These are phyloP conservation scores for Hyperoplus lanceolatus DNA, from an alignment of 2,797 vertebrate species.

Conservation along the genomic window DNA sequence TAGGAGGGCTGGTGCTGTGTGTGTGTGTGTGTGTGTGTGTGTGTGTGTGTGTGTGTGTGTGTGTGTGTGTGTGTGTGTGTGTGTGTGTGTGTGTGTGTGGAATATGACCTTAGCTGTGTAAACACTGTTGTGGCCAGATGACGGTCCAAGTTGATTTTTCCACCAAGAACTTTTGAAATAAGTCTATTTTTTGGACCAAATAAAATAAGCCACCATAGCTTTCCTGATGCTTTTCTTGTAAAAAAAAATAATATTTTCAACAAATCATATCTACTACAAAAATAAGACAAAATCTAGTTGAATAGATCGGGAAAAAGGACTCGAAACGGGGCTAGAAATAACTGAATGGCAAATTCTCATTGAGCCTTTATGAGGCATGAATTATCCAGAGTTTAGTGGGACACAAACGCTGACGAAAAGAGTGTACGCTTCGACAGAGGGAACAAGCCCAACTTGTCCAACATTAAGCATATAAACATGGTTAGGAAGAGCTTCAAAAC, in stretches of 20 bases:
- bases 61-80: too few species aligned
- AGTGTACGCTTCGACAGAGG: too few species aligned
- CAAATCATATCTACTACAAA: slow-evolving; percentile 1
- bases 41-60: too few species aligned
- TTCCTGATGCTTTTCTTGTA: neutral
- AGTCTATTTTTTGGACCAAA: slow-evolving; percentile 50
- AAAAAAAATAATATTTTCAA: slow-evolving; percentile 41
- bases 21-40: neutral
- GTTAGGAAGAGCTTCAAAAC: slow-evolving; percentile 32
- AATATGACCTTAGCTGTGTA: slow-evolving; percentile 50
- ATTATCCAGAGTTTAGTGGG: too few species aligned
- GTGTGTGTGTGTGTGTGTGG: neutral
- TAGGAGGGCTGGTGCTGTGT: slow-evolving; percentile 26
- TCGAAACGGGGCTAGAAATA: neutral
- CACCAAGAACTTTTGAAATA: slow-evolving; percentile 41
- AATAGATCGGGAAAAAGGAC: neutral
- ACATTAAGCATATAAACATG: slow-evolving; percentile 30
- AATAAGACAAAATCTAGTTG: neutral
- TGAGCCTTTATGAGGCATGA: slow-evolving; percentile 26
- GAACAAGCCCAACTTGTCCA: neutral
- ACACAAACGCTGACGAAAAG: too few species aligned
- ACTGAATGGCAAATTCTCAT: slow-evolving; percentile 9
- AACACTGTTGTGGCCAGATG: slow-evolving; percentile 53
- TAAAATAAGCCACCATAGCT: slow-evolving; percentile 1
- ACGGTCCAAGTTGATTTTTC: slow-evolving; percentile 45